These are phyloP conservation scores for Malurus splendens DNA, from an alignment of 2,797 vertebrate genomes.

Conservation along the genomic window DNA sequence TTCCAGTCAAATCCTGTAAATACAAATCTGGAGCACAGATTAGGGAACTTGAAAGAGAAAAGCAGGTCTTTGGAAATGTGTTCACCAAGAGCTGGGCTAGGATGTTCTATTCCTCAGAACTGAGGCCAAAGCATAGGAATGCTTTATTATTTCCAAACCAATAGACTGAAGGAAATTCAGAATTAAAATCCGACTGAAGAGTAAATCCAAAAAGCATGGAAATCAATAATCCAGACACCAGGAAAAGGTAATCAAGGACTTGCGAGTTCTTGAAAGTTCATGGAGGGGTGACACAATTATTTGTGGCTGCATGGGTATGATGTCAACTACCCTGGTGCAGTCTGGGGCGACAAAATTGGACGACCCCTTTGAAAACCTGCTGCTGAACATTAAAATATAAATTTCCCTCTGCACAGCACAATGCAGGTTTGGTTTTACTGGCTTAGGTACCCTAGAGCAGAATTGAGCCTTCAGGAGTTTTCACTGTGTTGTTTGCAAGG, in stretches of 20 bases:
- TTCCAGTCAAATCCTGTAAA: neutral
- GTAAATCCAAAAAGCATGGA: neutral
- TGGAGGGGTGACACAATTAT: neutral
- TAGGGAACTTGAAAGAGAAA: neutral
- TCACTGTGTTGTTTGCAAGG: neutral
- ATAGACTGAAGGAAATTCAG: neutral
- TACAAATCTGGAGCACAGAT: neutral
- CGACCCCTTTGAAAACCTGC: neutral
- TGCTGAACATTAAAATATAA: neutral
- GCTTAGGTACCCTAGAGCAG: neutral
- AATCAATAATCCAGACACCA: neutral
- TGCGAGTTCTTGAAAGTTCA: neutral
- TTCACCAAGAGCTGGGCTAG: neutral
- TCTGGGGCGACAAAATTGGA: neutral
- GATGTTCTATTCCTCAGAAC: neutral
- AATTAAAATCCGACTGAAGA: neutral
- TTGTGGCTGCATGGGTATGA: neutral
- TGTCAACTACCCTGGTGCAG: neutral
- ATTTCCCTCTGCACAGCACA: neutral
- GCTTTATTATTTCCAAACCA: neutral
- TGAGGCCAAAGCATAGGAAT: neutral
- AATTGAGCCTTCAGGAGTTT: neutral
- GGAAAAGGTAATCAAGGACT: neutral
- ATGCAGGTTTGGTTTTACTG: neutral
- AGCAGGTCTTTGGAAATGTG: neutral